A percentile compares a stretch with the other conserved stretches of the same genome.
Evolutionary conservation across 2,888 invertebrate species (phyloP).

Genomic region (Cephalotes varians): DNA sequence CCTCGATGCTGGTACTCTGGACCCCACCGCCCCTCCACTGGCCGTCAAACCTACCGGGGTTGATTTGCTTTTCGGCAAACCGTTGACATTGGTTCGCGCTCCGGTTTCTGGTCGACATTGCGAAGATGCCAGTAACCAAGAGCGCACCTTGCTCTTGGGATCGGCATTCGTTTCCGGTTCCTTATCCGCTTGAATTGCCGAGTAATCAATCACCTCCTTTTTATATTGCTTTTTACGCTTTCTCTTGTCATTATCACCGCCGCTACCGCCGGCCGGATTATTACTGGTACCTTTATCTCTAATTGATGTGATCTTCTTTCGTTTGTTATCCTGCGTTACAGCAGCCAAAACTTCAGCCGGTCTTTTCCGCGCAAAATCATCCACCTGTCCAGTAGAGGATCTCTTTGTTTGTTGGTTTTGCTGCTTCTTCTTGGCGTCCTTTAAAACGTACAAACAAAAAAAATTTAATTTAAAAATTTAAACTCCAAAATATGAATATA

Average conservation of each 20-base stretch:
- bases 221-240: slow-evolving; percentile 88
- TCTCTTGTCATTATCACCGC: slow-evolving; percentile 85
- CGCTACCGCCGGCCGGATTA: neutral
- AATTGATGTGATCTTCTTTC: slow-evolving; percentile 62
- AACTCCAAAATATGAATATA: neutral
- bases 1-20: slow-evolving; percentile 55
- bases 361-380: slow-evolving; percentile 80
- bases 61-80: slow-evolving; percentile 93
- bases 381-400: slow-evolving; percentile 60
- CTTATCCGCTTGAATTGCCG: slow-evolving; percentile 89
- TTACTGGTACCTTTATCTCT: slow-evolving; percentile 56
- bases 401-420: slow-evolving; percentile 60
- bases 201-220: slow-evolving; percentile 93
- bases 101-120: slow-evolving; percentile 78
- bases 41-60: slow-evolving; percentile 91
- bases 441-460: neutral
- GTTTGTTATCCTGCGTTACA: slow-evolving; percentile 63
- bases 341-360: slow-evolving; percentile 71
- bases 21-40: slow-evolving; percentile 25
- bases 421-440: slow-evolving; percentile 72
- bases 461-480: neutral
- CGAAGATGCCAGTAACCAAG: slow-evolving; percentile 93
- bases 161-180: slow-evolving; percentile 85
- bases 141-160: slow-evolving; percentile 93
- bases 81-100: slow-evolving; percentile 82